Percentiles rank a stretch among this genome's conserved stretches.
These are phyloP conservation scores for Theretra japonica DNA, from an alignment of 2,888 invertebrate species.

Conservation along the genomic window DNA sequence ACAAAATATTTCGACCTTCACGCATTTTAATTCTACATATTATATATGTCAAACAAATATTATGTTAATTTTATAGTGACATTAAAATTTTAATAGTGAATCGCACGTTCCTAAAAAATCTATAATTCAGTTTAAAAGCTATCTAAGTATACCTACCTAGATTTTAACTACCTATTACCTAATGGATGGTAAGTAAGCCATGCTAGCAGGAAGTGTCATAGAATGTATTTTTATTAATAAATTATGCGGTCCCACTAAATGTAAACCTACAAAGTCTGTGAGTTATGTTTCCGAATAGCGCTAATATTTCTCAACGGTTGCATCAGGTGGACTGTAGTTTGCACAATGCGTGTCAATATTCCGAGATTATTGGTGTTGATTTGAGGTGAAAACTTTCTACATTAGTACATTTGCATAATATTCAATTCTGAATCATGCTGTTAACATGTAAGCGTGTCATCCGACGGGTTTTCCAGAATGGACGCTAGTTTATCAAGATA, in stretches of 20 bases:
- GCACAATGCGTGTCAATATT: slow-evolving; percentile 28
- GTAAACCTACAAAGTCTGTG: neutral
- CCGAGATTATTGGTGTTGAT: neutral
- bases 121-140: neutral
- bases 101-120: neutral
- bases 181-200: slow-evolving; percentile 1
- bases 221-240: slow-evolving; percentile 2
- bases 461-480: no score
- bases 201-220: neutral
- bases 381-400: neutral
- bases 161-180: neutral
- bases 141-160: no score
- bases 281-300: slow-evolving; percentile 16
- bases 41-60: neutral
- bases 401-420: neutral
- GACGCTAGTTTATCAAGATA: no score
- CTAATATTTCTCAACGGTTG: slow-evolving; percentile 19
- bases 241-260: slow-evolving; percentile 21
- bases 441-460: neutral
- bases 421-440: neutral
- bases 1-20: neutral
- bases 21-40: neutral
- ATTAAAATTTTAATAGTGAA: neutral
- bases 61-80: neutral
- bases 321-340: slow-evolving; percentile 35